These are phyloP conservation scores for Manis pentadactyla DNA, from an alignment of 2,797 vertebrate species.

Conservation along the genomic window DNA sequence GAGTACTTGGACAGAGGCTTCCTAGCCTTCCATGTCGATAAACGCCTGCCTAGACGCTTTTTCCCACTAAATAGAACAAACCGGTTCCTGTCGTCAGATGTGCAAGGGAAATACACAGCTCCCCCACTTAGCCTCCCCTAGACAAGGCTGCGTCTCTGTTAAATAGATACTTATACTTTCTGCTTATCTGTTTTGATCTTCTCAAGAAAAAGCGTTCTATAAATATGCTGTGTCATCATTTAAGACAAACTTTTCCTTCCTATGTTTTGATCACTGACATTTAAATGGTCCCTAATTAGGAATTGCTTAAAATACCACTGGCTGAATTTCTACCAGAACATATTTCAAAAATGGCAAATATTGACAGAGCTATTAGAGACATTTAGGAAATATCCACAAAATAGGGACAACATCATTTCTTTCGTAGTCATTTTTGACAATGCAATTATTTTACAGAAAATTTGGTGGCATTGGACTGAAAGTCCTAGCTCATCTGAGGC, in stretches of 20 bases:
- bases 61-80: background rate
- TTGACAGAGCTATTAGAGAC: constrained; percentile 45
- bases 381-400: constrained; percentile 42
- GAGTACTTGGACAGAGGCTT: background rate
- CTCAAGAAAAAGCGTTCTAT: background rate
- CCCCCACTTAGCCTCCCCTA: background rate
- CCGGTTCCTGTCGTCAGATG: background rate
- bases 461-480: background rate
- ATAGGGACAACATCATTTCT: background rate
- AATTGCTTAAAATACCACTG: constrained; percentile 61
- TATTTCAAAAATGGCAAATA: constrained; percentile 63
- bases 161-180: background rate
- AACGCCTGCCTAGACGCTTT: background rate
- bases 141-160: background rate
- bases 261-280: constrained; percentile 55
- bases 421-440: constrained; percentile 34
- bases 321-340: constrained; percentile 48
- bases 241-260: background rate
- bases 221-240: background rate
- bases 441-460: constrained; percentile 34
- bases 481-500: background rate
- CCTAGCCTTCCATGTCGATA: background rate
- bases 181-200: background rate
- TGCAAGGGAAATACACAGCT: background rate
- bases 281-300: constrained; percentile 49